Percentiles rank a stretch among this genome's conserved stretches.
Conservation (phyloP, 2,113 vertebrate species). For the Leptocoma aspasia region DNA sequence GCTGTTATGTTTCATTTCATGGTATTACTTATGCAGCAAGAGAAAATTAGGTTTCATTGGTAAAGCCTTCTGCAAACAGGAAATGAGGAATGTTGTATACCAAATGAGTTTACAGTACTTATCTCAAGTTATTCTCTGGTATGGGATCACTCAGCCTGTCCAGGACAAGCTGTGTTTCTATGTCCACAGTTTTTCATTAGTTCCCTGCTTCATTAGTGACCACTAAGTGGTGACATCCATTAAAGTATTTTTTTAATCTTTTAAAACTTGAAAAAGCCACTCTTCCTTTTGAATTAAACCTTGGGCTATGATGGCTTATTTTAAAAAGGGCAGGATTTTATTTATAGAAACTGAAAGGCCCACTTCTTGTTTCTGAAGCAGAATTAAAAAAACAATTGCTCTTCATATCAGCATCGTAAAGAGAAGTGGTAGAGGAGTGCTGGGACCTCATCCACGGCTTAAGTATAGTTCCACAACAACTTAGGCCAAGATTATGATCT, state of each 20-base stretch:
- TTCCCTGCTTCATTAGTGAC: not conserved
- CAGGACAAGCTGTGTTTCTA: not conserved
- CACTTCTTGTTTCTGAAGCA: slow-evolving; percentile 13
- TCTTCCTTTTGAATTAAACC: not conserved
- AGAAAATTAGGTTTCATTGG: not conserved
- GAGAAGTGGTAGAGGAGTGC: not conserved
- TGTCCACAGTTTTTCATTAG: not conserved
- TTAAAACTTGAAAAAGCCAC: not conserved
- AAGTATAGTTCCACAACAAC: not conserved
- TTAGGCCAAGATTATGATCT: not conserved
- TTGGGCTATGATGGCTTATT: not conserved
- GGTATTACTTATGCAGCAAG: not conserved
- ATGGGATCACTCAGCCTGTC: not conserved
- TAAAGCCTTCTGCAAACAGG: not conserved
- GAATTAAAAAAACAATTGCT: not conserved
- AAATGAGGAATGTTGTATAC: not conserved
- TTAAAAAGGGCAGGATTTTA: not conserved
- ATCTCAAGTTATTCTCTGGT: not conserved
- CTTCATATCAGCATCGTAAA: not conserved
- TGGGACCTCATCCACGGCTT: not conserved
- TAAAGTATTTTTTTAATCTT: not conserved
- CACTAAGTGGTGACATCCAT: not conserved
- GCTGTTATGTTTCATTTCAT: not conserved
- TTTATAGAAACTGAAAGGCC: not conserved
- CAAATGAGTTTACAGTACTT: not conserved